Conservation (phyloP, 2,797 vertebrate species). For the Rachycentron canadum region DNA sequence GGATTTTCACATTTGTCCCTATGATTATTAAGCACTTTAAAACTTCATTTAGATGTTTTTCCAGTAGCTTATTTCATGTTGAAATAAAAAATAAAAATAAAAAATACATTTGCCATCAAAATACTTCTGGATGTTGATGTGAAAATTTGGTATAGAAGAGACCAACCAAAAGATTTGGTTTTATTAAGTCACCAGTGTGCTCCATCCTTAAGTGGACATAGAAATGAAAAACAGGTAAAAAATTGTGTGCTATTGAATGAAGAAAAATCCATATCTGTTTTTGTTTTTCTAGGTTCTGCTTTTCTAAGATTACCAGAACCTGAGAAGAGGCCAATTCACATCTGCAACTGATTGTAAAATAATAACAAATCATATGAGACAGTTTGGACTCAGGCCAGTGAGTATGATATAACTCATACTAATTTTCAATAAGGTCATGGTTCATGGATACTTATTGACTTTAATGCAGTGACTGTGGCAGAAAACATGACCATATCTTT, state of each 20-base stretch:
- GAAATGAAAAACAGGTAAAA: conserved; percentile 65
- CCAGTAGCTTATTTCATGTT: too few species aligned
- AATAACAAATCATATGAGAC: conserved; percentile 54
- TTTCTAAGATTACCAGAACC: conserved; percentile 48
- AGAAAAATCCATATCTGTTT: conserved; percentile 28
- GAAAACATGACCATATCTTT: conserved; percentile 10
- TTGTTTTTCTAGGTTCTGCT: conserved; percentile 36
- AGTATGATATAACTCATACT: conserved; percentile 36
- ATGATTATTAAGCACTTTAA: too few species aligned
- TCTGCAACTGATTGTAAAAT: conserved; percentile 63
- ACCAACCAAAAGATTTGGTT: too few species aligned
- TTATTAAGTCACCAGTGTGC: neutral
- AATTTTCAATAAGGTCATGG: conserved; percentile 40
- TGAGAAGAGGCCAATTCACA: conserved; percentile 55
- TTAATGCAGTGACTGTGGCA: conserved; percentile 20
- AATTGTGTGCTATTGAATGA: conserved; percentile 27
- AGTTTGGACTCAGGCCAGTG: conserved; percentile 37
- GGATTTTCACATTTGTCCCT: too few species aligned
- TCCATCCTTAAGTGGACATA: conserved; percentile 10
- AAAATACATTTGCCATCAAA: neutral
- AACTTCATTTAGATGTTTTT: too few species aligned
- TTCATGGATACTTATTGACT: conserved; percentile 35
- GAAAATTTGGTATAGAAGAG: neutral
- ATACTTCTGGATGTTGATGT: neutral
- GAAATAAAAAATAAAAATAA: neutral